A percentile compares a stretch with the other conserved stretches of the same genome.
These are phyloP conservation scores for Polia nebulosa DNA, from an alignment of 2,888 invertebrate species.

Conservation along the genomic window DNA sequence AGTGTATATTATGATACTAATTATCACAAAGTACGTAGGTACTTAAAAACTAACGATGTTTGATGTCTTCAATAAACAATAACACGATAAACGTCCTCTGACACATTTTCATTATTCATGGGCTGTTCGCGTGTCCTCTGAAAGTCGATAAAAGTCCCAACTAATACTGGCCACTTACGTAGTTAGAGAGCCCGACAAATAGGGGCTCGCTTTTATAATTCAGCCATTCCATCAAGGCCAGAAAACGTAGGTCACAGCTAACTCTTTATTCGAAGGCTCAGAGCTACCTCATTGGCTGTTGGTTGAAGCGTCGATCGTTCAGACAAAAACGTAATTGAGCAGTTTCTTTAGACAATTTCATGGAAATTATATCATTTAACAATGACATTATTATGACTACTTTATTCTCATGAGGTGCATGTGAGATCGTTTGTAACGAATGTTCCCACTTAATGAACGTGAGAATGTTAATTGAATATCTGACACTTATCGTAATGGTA, in stretches of 20 bases:
- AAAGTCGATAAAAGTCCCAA: slow-evolving; percentile 54
- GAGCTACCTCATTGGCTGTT: slow-evolving; percentile 9
- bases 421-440: slow-evolving; percentile 22
- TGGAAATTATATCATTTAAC: slow-evolving; percentile 34
- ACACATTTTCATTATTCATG: slow-evolving; percentile 57
- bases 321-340: slow-evolving; percentile 18
- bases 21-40: slow-evolving; percentile 19
- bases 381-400: slow-evolving; percentile 27
- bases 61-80: slow-evolving; percentile 39
- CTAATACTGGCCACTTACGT: slow-evolving; percentile 48
- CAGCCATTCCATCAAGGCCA: slow-evolving; percentile 54
- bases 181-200: slow-evolving; percentile 42
- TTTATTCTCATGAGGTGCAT: slow-evolving; percentile 40
- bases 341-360: slow-evolving; percentile 13
- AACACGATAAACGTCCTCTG: slow-evolving; percentile 26
- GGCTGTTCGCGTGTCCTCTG: slow-evolving; percentile 45
- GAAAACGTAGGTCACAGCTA: slow-evolving; percentile 42
- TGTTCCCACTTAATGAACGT: slow-evolving; percentile 23
- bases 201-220: slow-evolving; percentile 46
- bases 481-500: not conserved
- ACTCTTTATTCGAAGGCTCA: slow-evolving; percentile 41
- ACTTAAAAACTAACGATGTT: slow-evolving; percentile 15
- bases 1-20: too few species aligned
- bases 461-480: slow-evolving; percentile 18
- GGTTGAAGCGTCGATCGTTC: slow-evolving; percentile 28